Evolutionary conservation across 2,113 vertebrate species (phyloP).

Genomic region (Nycticryphes semicollaris): DNA sequence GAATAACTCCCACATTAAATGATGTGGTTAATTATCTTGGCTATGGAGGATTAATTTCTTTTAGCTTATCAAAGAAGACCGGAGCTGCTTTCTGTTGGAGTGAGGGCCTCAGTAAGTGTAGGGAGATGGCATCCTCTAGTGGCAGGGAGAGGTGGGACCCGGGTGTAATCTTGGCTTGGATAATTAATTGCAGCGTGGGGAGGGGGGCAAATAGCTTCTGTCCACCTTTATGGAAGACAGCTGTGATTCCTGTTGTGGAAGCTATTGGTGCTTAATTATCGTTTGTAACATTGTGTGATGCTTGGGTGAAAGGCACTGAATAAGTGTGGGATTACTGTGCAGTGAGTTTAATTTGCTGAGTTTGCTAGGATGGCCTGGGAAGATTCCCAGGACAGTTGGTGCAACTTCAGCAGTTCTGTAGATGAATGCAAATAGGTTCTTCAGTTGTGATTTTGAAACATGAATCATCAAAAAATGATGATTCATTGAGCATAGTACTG

Average conservation of each 20-base stretch:
- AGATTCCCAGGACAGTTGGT: not conserved
- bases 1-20: not conserved
- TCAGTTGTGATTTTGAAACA: not conserved
- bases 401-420: not conserved
- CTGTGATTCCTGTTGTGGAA: rapidly evolving
- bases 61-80: not conserved
- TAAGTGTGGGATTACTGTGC: not conserved
- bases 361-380: not conserved
- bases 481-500: not conserved
- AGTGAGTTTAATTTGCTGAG: not conserved
- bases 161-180: not conserved
- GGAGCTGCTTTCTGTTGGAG: not conserved
- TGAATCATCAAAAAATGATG: not conserved
- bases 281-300: not conserved
- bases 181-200: not conserved
- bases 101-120: rapidly evolving
- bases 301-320: not conserved
- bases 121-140: not conserved
- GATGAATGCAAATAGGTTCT: not conserved
- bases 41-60: not conserved
- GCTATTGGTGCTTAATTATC: not conserved
- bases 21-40: not conserved
- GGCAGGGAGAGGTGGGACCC: not conserved
- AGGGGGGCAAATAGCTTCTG: not conserved
- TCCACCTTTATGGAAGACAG: not conserved